A percentile compares a stretch with the other conserved stretches of the same genome.
phyloP scores from a whole-genome alignment of 2,797 vertebrate genomes.

The Cygnus olor region DNA sequence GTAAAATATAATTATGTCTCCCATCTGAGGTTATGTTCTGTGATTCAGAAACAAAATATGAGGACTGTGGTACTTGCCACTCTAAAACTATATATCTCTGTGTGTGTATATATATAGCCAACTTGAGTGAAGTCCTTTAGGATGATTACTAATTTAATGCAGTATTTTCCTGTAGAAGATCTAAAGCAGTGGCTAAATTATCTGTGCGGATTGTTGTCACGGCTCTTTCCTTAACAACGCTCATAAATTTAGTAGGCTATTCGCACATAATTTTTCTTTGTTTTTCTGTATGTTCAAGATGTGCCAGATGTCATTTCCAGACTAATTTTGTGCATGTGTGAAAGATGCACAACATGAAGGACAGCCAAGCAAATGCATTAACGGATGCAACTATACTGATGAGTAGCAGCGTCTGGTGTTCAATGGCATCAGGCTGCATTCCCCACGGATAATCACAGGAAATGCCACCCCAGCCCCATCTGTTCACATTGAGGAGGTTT shows the following conservation, averaged over 20 bases:
- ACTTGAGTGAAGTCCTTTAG: neutral
- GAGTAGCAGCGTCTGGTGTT: conserved; percentile 39
- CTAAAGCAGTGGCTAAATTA: neutral
- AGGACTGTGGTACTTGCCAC: neutral
- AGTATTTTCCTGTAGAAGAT: neutral
- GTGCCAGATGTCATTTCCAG: conserved; percentile 48
- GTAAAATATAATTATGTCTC: neutral
- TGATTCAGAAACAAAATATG: conserved; percentile 11
- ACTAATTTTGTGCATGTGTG: neutral
- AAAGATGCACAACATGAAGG: neutral
- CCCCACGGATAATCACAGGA: neutral
- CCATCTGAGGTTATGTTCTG: neutral
- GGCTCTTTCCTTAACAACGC: neutral
- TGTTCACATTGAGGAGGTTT: neutral
- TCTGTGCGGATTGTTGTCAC: neutral
- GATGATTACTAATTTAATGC: neutral
- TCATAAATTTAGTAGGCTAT: neutral
- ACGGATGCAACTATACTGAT: neutral
- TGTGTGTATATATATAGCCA: neutral
- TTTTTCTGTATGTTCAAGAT: neutral
- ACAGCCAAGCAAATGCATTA: neutral
- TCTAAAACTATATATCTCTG: neutral
- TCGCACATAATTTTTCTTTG: conserved; percentile 18
- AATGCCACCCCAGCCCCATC: conserved; percentile 29
- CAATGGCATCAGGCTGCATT: neutral